phyloP scores from a whole-genome alignment of 2,797 vertebrate species.

The Artibeus lituratus region DNA sequence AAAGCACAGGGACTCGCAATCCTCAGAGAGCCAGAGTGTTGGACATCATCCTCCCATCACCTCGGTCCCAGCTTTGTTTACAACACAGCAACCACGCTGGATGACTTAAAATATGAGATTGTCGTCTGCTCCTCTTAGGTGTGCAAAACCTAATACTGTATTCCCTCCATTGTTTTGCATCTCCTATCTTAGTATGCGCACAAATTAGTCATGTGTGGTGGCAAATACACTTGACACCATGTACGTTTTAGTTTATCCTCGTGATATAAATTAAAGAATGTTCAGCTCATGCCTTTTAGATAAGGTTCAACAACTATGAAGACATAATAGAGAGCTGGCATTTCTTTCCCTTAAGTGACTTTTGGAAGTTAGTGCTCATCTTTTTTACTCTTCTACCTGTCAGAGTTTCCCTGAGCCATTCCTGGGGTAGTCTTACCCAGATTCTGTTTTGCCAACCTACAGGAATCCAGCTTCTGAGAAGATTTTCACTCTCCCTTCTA shows the following conservation, averaged over 20 bases:
- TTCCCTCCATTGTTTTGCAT: conserved; percentile 22
- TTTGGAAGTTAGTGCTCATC: background rate
- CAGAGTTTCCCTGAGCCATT: background rate
- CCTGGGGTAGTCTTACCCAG: background rate
- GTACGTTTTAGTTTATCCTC: background rate
- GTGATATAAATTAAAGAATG: background rate
- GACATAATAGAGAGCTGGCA: background rate
- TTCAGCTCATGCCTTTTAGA: background rate
- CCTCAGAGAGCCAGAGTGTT: background rate
- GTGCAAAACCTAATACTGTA: background rate
- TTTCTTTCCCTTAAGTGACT: background rate
- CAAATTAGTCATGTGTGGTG: background rate
- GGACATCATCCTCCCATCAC: background rate
- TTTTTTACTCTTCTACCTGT: background rate
- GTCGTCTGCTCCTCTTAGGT: background rate
- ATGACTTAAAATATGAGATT: conserved; percentile 11
- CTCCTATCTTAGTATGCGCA: background rate
- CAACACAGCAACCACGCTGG: background rate
- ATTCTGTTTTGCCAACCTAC: background rate
- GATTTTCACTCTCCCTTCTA: background rate
- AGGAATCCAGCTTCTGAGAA: background rate
- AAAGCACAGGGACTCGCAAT: background rate
- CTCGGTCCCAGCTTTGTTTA: background rate
- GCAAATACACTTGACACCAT: background rate
- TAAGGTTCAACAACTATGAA: background rate